Base-by-base conservation (phyloP, 2,113 vertebrate genomes). In the Odocoileus virginianus region DNA sequence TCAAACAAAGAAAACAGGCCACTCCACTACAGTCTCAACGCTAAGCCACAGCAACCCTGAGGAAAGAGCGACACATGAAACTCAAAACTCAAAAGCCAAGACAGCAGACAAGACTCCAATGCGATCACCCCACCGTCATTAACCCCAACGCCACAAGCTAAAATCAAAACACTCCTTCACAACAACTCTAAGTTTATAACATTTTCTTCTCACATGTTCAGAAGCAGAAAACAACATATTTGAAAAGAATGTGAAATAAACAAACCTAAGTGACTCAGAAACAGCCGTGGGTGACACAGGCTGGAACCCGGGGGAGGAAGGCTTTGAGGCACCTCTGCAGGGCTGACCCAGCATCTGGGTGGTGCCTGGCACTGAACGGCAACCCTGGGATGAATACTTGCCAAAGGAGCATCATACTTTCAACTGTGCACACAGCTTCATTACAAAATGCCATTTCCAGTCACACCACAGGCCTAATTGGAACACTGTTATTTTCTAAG, bases 351-450 rank as follows among this genome's bases (percentile, higher is more conserved):
- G 47, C n/a, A 11, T 5, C 5, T 7, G 10, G 17, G 27, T 10
- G 33, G 5, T 7, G 13, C n/a, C 43, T 16, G n/a, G 43, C 43
- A 33, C 13, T 19, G 1, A 40, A 3, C 0, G 6, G 33, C 3
- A 25, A 14, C 25, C 30, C 5, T 4, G 1, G 25, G 9, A 7
- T 50, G 3, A 27, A 54, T 3, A 36, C 2, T 1, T 5, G 2
- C 40, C 40, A 2, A 15, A 28, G 1, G 1, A 30, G 30, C 36
- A 36, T 11, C n/a, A 43, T 3, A 40, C 25, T 21, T 28, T 33
- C 61, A 14, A 27, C 28, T 28, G 10, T 13, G 27, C 21, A 23
- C 1, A 27, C 57, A n/a, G 27, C 40, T 19, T 27, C 8, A 2
- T 45, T 36, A 55, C 28, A 30, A 28, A 50, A 45, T 6, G 5